phyloP scores from a whole-genome alignment of 2,113 vertebrate species.

The Mormyrus lacerda region DNA sequence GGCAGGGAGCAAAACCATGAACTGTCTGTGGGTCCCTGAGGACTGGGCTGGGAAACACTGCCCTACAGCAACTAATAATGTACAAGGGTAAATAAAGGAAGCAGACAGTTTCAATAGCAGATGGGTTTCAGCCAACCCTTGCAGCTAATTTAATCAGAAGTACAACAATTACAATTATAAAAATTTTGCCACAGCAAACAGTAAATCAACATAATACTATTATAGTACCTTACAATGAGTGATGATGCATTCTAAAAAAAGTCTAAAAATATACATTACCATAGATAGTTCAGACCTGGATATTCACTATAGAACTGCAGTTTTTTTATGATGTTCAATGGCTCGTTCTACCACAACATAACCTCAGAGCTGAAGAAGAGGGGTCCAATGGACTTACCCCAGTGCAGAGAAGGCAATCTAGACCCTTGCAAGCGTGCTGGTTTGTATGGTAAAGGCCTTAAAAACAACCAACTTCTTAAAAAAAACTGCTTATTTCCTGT shows the following conservation, averaged over 20 bases:
- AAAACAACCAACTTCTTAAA: neutral
- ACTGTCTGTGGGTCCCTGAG: neutral
- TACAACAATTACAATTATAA: neutral
- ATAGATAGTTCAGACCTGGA: neutral
- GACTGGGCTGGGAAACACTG: neutral
- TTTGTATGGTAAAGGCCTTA: neutral
- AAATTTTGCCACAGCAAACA: neutral
- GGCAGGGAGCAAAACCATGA: neutral
- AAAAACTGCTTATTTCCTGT: neutral
- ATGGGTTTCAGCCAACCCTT: neutral
- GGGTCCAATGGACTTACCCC: neutral
- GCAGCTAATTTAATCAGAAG: neutral
- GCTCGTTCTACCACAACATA: neutral
- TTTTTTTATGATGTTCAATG: neutral
- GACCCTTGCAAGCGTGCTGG: neutral
- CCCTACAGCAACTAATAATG: neutral
- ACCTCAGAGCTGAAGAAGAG: neutral
- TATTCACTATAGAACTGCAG: neutral
- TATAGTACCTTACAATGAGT: neutral
- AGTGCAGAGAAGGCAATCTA: neutral
- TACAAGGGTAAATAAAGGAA: neutral
- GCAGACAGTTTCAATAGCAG: neutral
- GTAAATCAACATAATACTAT: neutral
- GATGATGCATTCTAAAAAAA: neutral
- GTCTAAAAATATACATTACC: neutral